phyloP scores from a whole-genome alignment of 2,888 invertebrate species.

The Scaptomyza flava region DNA sequence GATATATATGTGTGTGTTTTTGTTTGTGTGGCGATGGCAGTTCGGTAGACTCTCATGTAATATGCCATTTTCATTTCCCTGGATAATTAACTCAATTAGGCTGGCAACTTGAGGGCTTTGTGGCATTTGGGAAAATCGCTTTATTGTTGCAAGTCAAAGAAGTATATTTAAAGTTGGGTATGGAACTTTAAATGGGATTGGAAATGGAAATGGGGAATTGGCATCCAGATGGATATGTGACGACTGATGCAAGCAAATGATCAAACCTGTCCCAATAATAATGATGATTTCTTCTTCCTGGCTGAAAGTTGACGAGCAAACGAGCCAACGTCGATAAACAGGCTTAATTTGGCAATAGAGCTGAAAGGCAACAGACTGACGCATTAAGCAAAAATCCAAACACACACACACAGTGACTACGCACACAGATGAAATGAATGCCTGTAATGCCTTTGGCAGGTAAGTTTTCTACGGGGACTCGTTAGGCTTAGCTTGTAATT shows the following conservation, averaged over 20 bases:
- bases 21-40: conserved; percentile 28
- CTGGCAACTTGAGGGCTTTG: conserved; percentile 70
- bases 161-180: conserved; percentile 11
- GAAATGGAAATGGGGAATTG: conserved; percentile 14
- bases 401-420: conserved; percentile 22
- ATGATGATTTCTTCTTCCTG: conserved; percentile 12
- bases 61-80: conserved; percentile 69
- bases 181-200: conserved; percentile 21
- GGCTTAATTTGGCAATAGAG: conserved; percentile 78
- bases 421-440: conserved; percentile 55
- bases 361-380: conserved; percentile 75
- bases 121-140: conserved; percentile 74
- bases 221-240: conserved; percentile 6
- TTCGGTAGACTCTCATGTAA: conserved; percentile 46
- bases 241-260: conserved; percentile 39
- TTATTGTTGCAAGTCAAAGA: conserved; percentile 73
- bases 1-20: not conserved
- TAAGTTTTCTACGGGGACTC: conserved; percentile 59
- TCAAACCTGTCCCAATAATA: conserved; percentile 36
- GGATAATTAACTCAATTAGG: conserved; percentile 79
- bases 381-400: conserved; percentile 63
- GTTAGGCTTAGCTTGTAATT: conserved; percentile 47
- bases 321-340: conserved; percentile 73
- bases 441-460: conserved; percentile 42
- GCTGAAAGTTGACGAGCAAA: conserved; percentile 61